These are phyloP conservation scores for Macrotrachela quadricornifera DNA, from an alignment of 1,140 invertebrate species.

Conservation along the genomic window DNA sequence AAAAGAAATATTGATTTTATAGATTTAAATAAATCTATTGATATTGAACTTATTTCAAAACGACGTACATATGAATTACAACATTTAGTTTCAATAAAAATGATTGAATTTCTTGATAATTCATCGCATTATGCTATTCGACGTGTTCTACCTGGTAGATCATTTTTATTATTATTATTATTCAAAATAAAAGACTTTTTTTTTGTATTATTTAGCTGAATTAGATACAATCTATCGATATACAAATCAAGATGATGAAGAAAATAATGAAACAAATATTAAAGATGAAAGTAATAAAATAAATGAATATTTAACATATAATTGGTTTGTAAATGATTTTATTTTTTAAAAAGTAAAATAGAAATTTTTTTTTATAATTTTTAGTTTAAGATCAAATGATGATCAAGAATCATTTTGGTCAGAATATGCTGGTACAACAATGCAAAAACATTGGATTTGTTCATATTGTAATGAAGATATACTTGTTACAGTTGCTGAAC, in stretches of 20 bases:
- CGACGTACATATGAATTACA: slow-evolving; percentile 11
- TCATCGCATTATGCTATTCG: slow-evolving; percentile 59
- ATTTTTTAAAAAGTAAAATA: background rate
- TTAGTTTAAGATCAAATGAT: background rate
- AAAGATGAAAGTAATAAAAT: slow-evolving; percentile 63
- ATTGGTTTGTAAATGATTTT: slow-evolving; percentile 41
- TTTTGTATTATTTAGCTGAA: background rate
- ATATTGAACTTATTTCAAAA: background rate
- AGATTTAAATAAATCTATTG: slow-evolving; percentile 14
- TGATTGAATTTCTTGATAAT: slow-evolving; percentile 52
- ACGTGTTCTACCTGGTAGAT: slow-evolving; percentile 58
- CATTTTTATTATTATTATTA: slow-evolving; percentile 42
- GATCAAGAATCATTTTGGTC: background rate
- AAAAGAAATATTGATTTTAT: background rate
- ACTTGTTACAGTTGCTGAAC: background rate
- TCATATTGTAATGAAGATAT: background rate
- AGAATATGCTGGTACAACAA: background rate
- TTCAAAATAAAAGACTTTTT: background rate
- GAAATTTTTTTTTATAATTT: background rate
- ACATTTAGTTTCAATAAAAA: slow-evolving; percentile 31
- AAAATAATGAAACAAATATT: slow-evolving; percentile 22
- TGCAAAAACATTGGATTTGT: slow-evolving; percentile 6
- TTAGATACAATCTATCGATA: background rate
- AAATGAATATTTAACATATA: slow-evolving; percentile 57
- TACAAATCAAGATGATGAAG: background rate